Evolutionary conservation across 35 echinoderm and acorn worm species (phyloP).

Genomic region (Ophiothrix spiculata): DNA sequence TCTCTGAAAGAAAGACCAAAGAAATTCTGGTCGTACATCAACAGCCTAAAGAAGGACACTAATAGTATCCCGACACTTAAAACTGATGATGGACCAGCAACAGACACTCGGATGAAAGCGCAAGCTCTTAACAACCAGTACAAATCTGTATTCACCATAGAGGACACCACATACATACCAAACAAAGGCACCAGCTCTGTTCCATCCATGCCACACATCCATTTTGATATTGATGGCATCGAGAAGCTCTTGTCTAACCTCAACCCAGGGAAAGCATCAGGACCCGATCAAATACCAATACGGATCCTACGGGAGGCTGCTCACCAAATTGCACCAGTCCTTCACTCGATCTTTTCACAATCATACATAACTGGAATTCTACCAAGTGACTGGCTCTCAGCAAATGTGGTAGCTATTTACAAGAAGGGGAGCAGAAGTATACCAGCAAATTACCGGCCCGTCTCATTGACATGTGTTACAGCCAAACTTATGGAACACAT

Average conservation of each 20-base stretch:
- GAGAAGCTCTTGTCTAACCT: neutral
- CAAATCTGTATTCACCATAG: neutral
- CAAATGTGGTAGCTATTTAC: neutral
- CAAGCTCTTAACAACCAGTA: neutral
- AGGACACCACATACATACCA: constrained; percentile 9
- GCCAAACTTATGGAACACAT: constrained; percentile 26
- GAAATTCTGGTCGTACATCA: neutral
- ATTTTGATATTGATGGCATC: neutral
- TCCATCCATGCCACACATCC: neutral
- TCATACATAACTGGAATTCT: neutral
- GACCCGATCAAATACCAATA: neutral
- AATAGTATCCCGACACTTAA: neutral
- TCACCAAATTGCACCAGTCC: neutral
- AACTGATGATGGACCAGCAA: neutral
- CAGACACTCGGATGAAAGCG: neutral
- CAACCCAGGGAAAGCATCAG: neutral
- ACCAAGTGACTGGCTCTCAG: neutral
- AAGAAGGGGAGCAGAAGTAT: constrained; percentile 1
- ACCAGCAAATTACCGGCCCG: neutral
- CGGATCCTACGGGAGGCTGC: neutral
- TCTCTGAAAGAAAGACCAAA: neutral
- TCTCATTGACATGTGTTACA: constrained; percentile 18
- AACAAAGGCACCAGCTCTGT: neutral
- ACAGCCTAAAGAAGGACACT: neutral
- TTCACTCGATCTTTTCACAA: neutral